Conservation (phyloP, 2,797 vertebrate species). For the Anguilla marmorata region DNA sequence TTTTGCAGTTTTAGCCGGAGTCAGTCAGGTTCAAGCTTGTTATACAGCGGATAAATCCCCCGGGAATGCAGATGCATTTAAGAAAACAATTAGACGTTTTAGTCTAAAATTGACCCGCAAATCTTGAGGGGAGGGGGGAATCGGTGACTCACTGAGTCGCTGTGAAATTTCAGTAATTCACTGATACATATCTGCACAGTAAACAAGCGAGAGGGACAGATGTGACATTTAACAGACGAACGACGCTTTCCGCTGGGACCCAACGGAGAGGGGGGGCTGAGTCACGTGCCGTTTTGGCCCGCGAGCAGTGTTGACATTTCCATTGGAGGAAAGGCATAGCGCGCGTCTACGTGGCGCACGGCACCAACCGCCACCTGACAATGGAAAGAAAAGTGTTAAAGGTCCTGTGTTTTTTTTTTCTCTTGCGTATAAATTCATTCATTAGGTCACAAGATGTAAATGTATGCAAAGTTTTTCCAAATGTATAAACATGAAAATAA, state of each 20-base stretch:
- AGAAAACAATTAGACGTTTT: background rate
- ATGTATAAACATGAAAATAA: no score
- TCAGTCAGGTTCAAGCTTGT: background rate
- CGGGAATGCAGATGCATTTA: conserved; percentile 16
- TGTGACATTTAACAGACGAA: conserved; percentile 20
- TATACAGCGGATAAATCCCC: background rate
- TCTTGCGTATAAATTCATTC: no score
- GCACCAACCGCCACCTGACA: background rate
- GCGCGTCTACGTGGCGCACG: background rate
- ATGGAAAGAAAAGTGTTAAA: background rate
- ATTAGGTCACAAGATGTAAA: no score
- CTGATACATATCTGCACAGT: conserved; percentile 43
- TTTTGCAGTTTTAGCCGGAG: background rate
- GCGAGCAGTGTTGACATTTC: background rate
- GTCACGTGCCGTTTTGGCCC: conserved; percentile 6
- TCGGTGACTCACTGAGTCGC: conserved; percentile 40
- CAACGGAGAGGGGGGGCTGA: background rate
- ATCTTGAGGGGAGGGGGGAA: conserved; percentile 36
- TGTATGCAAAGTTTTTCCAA: no score
- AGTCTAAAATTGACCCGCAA: conserved; percentile 32
- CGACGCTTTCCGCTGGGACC: conserved; percentile 30
- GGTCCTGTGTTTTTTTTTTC: no score
- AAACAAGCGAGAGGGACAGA: conserved; percentile 20
- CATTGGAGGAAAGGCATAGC: background rate
- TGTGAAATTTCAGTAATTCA: conserved; percentile 43